phyloP scores from a whole-genome alignment of 2,797 vertebrate genomes.

The Pristis pectinata region DNA sequence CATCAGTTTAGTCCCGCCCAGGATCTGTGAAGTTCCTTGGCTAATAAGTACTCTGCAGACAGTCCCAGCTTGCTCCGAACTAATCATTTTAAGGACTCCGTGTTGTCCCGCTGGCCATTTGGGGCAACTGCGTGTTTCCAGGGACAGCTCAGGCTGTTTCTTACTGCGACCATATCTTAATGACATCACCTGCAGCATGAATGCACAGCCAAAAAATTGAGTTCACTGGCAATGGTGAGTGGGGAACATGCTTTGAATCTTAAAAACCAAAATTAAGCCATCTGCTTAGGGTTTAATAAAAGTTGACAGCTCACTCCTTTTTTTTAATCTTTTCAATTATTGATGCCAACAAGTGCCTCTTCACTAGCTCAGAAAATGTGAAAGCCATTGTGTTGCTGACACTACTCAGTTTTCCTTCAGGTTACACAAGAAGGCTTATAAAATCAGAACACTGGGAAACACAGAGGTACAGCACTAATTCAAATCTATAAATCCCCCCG shows the following conservation, averaged over 20 bases:
- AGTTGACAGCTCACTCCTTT: slow-evolving; percentile 35
- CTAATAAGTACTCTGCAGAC: background rate
- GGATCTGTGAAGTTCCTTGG: slow-evolving; percentile 23
- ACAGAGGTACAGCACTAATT: background rate
- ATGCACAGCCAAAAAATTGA: slow-evolving; percentile 21
- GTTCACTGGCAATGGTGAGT: slow-evolving; percentile 23
- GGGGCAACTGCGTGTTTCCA: slow-evolving; percentile 27
- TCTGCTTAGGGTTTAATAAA: slow-evolving; percentile 34
- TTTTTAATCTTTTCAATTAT: slow-evolving; percentile 35
- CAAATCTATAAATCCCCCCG: background rate
- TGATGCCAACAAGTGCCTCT: slow-evolving; percentile 36
- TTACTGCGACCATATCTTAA: slow-evolving; percentile 4
- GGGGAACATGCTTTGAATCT: slow-evolving; percentile 32
- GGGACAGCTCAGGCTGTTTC: slow-evolving; percentile 31
- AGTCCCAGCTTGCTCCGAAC: slow-evolving; percentile 28
- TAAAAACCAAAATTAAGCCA: slow-evolving; percentile 34
- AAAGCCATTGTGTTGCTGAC: slow-evolving; percentile 17
- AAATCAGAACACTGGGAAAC: background rate
- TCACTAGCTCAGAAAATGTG: slow-evolving; percentile 4
- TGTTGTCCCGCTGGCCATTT: slow-evolving; percentile 24
- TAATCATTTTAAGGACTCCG: slow-evolving; percentile 29
- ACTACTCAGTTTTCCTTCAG: slow-evolving; percentile 16
- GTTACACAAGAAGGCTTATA: slow-evolving; percentile 3
- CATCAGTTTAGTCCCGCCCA: slow-evolving; percentile 10
- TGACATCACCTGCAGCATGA: slow-evolving; percentile 34